A percentile compares a stretch with the other conserved stretches of the same genome.
phyloP scores from a whole-genome alignment of 2,113 vertebrate genomes.

The Percina caprodes region DNA sequence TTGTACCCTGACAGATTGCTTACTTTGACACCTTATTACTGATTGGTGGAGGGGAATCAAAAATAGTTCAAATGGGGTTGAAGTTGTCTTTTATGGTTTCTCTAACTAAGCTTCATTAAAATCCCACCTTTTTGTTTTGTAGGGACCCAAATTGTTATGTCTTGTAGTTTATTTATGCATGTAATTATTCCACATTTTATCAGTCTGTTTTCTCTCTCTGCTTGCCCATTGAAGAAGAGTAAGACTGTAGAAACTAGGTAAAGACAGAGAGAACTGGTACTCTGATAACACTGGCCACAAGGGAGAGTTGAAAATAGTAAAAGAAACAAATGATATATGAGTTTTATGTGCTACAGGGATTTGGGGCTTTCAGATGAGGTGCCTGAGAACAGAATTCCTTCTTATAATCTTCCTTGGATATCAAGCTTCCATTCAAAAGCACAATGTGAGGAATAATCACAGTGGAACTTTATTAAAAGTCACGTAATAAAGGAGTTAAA shows the following conservation, averaged over 20 bases:
- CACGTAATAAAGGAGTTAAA: background rate
- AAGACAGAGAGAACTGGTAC: constrained; percentile 34
- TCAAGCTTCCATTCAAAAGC: constrained; percentile 11
- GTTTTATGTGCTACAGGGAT: constrained; percentile 26
- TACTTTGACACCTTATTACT: constrained; percentile 68
- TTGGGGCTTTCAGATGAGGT: constrained; percentile 22
- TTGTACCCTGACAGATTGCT: constrained; percentile 66
- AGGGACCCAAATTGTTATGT: constrained; percentile 6
- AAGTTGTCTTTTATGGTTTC: constrained; percentile 40
- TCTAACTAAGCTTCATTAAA: constrained; percentile 19
- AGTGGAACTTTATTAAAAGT: constrained; percentile 3
- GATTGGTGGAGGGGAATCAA: constrained; percentile 33
- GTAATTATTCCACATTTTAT: constrained; percentile 28
- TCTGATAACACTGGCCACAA: constrained; percentile 30
- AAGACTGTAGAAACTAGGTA: constrained; percentile 22
- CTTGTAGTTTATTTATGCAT: constrained; percentile 9
- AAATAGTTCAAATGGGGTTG: constrained; percentile 41
- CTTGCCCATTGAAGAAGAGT: background rate
- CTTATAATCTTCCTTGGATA: background rate
- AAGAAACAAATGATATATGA: constrained; percentile 51
- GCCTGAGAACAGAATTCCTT: constrained; percentile 9
- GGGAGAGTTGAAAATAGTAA: constrained; percentile 54
- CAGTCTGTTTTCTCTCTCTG: background rate
- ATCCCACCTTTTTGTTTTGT: constrained; percentile 25
- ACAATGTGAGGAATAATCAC: constrained; percentile 15